Base-by-base conservation (phyloP, 37 sponge, comb jelly and placozoan genomes). In the Amphimedon queenslandica region DNA sequence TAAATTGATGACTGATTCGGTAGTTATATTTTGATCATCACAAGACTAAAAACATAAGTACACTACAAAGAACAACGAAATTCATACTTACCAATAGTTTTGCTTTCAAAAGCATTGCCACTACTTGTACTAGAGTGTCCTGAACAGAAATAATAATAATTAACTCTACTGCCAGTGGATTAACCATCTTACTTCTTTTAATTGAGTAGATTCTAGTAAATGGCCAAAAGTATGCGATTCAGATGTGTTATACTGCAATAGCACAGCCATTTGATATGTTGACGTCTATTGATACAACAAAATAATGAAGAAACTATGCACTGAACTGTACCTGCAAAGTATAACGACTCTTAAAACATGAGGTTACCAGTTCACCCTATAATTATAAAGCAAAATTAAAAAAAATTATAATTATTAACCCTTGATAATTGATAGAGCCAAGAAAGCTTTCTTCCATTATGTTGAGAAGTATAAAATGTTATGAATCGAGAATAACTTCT, bases 191-290 rank as follows among this genome's bases (percentile, higher is more conserved):
- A 88, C 84, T 76, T 69, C 63, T 37, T 86, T 83, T 10, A 92
- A 70, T 63, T 77, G 84, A 42, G 90, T 86, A n/a, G 70, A 72
- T 30, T 79, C 81, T 74, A 89, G 70, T 1, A 90, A 40, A 47
- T 96, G 80, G 3, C 67, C 42, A 61, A 92, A 42, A 36, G 80
- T 76, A 64, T 73, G 82, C 40, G 75, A 42, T 1, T 53, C 74
- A 43, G 64, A 51, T 2, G 67, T 41, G 58, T 99, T 99, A 75
- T 82, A 99, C 63, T 88, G 88, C 41, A 99, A 72, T 31, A 99
- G 76, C 0, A 99, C 66, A 10, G 92, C 84, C 88, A 95, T 95
- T 72, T 99, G 99, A 70, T 86, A 99, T 18, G 94, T 99, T n/a
- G 94, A 93, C 1, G 82, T 85, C 90, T 92, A 38, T 24, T 39